These are phyloP conservation scores for Neocrepidodera transversa DNA, from an alignment of 2,888 invertebrate genomes.

Conservation along the genomic window DNA sequence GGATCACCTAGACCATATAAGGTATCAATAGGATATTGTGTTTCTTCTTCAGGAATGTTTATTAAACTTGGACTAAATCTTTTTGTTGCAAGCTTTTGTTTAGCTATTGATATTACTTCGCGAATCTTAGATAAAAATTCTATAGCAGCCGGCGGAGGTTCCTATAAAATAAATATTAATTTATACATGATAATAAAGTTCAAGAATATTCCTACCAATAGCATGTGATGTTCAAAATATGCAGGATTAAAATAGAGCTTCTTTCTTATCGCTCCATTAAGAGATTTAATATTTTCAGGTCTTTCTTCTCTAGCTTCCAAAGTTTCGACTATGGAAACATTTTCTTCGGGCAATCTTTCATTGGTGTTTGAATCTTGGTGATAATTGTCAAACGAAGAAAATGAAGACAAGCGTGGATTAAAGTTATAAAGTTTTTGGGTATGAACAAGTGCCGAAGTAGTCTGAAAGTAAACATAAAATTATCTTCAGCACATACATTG, in stretches of 20 bases:
- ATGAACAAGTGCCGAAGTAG: constrained; percentile 78
- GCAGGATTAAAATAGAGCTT: constrained; percentile 91
- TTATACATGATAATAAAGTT: background rate
- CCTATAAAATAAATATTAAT: constrained; percentile 63
- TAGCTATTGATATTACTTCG: constrained; percentile 88
- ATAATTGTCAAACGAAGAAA: constrained; percentile 45
- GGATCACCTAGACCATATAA: constrained; percentile 59
- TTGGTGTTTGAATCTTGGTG: constrained; percentile 67
- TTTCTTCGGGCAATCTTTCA: constrained; percentile 82
- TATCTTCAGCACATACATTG: no score
- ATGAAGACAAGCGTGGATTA: constrained; percentile 24
- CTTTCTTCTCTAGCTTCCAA: constrained; percentile 71
- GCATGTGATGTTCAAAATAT: constrained; percentile 86
- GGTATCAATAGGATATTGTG: constrained; percentile 62
- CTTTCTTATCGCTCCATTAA: constrained; percentile 74
- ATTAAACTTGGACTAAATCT: constrained; percentile 79
- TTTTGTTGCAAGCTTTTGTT: constrained; percentile 85
- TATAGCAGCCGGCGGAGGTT: constrained; percentile 88
- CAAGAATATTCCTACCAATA: constrained; percentile 73
- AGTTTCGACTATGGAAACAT: constrained; percentile 85
- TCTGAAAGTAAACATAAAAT: constrained; percentile 54
- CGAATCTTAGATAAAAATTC: constrained; percentile 89
- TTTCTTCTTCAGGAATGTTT: constrained; percentile 83
- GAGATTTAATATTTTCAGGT: constrained; percentile 70
- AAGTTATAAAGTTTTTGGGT: constrained; percentile 56